A percentile compares a stretch with the other conserved stretches of the same genome.
phyloP scores from a whole-genome alignment of 2,888 invertebrate species.

The Xestia rhomboidea region DNA sequence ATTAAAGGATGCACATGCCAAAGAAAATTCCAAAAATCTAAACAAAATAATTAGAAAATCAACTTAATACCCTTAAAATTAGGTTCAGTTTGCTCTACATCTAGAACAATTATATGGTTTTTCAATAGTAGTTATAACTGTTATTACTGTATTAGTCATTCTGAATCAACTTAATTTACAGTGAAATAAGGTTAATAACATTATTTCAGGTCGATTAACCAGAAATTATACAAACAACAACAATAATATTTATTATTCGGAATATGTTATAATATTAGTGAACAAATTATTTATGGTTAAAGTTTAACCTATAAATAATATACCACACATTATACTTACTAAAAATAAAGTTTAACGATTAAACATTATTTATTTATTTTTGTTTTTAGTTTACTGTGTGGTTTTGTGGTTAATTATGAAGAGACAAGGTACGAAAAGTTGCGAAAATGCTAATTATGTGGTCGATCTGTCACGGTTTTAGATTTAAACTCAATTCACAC shows the following conservation, averaged over 20 bases:
- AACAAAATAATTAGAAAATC: too few relatives aligned
- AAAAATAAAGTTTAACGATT: too few relatives aligned
- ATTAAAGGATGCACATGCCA: too few relatives aligned
- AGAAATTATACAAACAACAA: neutral
- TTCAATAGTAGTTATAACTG: too few relatives aligned
- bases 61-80: too few relatives aligned
- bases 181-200: neutral
- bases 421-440: neutral
- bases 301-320: too few relatives aligned
- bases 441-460: neutral
- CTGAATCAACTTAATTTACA: neutral
- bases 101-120: too few relatives aligned
- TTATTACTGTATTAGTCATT: too few relatives aligned
- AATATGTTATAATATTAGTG: neutral
- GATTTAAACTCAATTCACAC: conserved; percentile 5
- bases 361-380: too few relatives aligned
- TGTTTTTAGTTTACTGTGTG: neutral
- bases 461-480: neutral
- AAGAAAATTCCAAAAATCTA: too few relatives aligned
- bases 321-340: too few relatives aligned
- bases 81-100: too few relatives aligned
- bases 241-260: neutral
- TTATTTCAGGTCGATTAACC: neutral
- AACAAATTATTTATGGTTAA: neutral
- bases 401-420: neutral